Percentiles rank a stretch among this genome's conserved stretches.
Conservation (phyloP, 1,140 invertebrate genomes). For the Acyrthosiphon pisum region DNA sequence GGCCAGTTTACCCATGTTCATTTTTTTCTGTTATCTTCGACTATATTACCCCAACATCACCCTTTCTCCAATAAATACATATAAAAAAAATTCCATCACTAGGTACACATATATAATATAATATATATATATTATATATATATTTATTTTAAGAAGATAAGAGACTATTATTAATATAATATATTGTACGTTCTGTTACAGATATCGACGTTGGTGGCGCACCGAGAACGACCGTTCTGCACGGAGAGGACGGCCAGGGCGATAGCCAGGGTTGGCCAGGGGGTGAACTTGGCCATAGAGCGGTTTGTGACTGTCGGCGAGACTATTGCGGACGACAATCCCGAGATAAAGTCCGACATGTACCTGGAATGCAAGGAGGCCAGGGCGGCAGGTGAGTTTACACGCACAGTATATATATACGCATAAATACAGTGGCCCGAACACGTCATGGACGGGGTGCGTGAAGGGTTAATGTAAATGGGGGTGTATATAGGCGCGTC, state of each 20-base stretch:
- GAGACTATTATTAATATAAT: neutral
- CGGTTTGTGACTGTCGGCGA: slow-evolving; percentile 97
- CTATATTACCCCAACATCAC: neutral
- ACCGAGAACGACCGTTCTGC: slow-evolving; percentile 62
- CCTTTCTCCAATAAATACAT: neutral
- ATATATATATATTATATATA: neutral
- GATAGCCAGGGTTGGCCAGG: slow-evolving; percentile 90
- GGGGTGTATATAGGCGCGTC: neutral
- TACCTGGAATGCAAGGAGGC: slow-evolving; percentile 92
- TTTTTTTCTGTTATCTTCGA: neutral
- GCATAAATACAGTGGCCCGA: neutral
- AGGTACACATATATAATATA: too few species aligned
- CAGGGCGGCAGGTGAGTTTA: slow-evolving; percentile 80
- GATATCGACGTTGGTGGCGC: slow-evolving; percentile 88
- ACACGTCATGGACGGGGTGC: neutral
- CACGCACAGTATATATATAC: neutral
- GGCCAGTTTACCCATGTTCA: neutral
- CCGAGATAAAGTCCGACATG: slow-evolving; percentile 96
- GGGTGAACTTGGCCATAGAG: slow-evolving; percentile 95
- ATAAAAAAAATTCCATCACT: neutral
- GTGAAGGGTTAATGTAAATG: neutral
- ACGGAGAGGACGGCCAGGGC: slow-evolving; percentile 72
- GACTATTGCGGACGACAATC: slow-evolving; percentile 97
- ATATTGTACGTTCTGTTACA: slow-evolving; percentile 64
- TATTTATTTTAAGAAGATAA: neutral